Base-by-base conservation (phyloP, 1,140 invertebrate genomes). In the Phenacoccus solenopsis region DNA sequence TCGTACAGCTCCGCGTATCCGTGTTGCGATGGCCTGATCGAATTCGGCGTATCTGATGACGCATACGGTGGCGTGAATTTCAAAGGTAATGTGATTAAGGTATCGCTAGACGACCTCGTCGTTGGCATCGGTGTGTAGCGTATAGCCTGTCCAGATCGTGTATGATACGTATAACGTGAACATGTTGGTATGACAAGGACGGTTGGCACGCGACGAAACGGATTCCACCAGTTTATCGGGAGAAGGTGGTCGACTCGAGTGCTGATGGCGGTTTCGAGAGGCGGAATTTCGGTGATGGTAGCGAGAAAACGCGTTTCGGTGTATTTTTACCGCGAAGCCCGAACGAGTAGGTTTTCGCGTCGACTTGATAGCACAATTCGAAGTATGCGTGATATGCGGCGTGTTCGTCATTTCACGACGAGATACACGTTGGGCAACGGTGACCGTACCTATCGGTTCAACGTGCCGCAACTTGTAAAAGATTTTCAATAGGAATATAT, bases 101-200 rank as follows among this genome's bases (percentile, higher is more conserved):
- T n/a, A n/a, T n/a, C n/a, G n/a, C n/a, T n/a, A n/a, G n/a, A 49
- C 20, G 38, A 49, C 38, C 38, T 49, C 38, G 38, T 49, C 38
- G 38, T 16, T 10, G 38, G 38, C 38, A 49, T 49, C 20, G 38
- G 30, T 32, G 30, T 32, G 13, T 32, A 13, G 30, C 13, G 30
- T 32, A 32, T n/a, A n/a, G n/a, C n/a, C n/a, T n/a, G n/a, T n/a
- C n/a, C n/a, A n/a, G n/a, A n/a, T n/a, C n/a, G n/a, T n/a, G n/a
- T n/a, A n/a, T n/a, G n/a, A n/a, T 49, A 49, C 38, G 38, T 49
- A 2, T 9, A 49, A 49, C 20, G 20, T 16, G 38, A 49, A 49
- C 38, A 49, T 49, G 38, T 49, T 49, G 38, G 38, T 49, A 49
- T 49, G 38, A 49, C 38, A 49, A 49, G 38, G 38, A 49, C 38